A percentile compares a stretch with the other conserved stretches of the same genome.
phyloP scores from a whole-genome alignment of 2,888 invertebrate genomes.

The Hypsopygia costalis region DNA sequence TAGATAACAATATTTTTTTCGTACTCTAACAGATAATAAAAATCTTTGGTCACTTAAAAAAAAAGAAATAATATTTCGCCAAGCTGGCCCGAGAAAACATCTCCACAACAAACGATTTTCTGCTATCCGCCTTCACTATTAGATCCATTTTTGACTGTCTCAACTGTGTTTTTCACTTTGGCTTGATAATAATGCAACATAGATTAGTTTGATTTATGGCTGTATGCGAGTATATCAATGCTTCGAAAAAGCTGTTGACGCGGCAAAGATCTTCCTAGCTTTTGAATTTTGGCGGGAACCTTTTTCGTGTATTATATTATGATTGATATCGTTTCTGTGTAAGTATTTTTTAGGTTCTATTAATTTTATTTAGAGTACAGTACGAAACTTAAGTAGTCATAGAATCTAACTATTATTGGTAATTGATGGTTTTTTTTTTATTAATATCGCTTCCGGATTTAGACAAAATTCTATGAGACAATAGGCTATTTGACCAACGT shows the following conservation, averaged over 20 bases:
- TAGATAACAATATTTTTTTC: too few relatives aligned
- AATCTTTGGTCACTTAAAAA: constrained; percentile 44
- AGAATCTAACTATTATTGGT: too few relatives aligned
- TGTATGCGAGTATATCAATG: constrained; percentile 24
- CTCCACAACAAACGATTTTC: constrained; percentile 13
- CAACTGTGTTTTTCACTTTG: constrained; percentile 18
- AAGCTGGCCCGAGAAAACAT: constrained; percentile 20
- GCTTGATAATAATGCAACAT: constrained; percentile 27
- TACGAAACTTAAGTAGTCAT: too few relatives aligned
- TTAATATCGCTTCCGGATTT: too few relatives aligned
- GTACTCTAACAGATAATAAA: constrained; percentile 10
- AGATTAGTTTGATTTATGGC: constrained; percentile 35
- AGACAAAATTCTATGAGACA: too few relatives aligned
- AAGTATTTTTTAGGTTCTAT: too few relatives aligned
- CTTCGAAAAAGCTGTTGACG: constrained; percentile 23
- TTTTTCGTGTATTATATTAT: constrained; percentile 13
- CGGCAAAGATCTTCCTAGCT: constrained; percentile 15
- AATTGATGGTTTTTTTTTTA: too few relatives aligned
- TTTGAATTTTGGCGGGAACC: constrained; percentile 16
- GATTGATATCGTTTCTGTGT: constrained; percentile 19
- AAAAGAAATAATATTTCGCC: too few relatives aligned
- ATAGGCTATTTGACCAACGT: too few relatives aligned
- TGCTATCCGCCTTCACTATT: constrained; percentile 5
- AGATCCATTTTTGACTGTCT: constrained; percentile 19
- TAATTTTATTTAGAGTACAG: too few relatives aligned